Percentiles rank a stretch among this genome's conserved stretches.
These are phyloP conservation scores for Chaenogobius annularis DNA, from an alignment of 2,113 vertebrate genomes.

Conservation along the genomic window DNA sequence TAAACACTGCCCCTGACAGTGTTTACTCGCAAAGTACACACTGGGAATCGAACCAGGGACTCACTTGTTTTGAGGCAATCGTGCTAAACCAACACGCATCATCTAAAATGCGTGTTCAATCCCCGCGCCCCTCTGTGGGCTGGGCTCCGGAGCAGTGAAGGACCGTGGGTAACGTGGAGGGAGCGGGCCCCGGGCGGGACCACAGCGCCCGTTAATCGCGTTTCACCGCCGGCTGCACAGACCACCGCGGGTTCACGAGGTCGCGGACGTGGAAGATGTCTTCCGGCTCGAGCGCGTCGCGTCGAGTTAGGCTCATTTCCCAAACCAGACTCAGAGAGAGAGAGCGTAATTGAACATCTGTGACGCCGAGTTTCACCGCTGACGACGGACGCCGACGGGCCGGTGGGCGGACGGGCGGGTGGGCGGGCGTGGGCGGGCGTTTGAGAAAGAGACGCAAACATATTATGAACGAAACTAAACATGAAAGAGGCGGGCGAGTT, in stretches of 20 bases:
- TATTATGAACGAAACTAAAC: neutral
- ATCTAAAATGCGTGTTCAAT: slow-evolving; percentile 56
- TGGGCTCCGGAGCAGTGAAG: slow-evolving; percentile 13
- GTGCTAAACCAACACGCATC: too few relatives aligned
- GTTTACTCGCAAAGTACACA: too few relatives aligned
- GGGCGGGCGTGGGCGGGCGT: too few relatives aligned
- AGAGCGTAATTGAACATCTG: slow-evolving; percentile 19
- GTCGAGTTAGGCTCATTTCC: slow-evolving; percentile 12
- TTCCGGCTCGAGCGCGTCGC: slow-evolving; percentile 21
- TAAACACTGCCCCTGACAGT: too few relatives aligned
- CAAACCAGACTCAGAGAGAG: slow-evolving; percentile 21
- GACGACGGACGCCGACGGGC: too few relatives aligned
- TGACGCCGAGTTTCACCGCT: neutral
- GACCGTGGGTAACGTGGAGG: slow-evolving; percentile 57
- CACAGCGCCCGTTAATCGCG: slow-evolving; percentile 43
- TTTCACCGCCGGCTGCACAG: slow-evolving; percentile 25
- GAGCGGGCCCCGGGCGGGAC: too few relatives aligned
- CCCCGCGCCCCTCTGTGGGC: slow-evolving; percentile 48
- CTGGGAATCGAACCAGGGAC: too few relatives aligned
- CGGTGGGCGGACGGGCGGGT: too few relatives aligned
- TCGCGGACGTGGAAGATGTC: slow-evolving; percentile 24
- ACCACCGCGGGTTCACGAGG: slow-evolving; percentile 22
- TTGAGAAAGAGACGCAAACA: too few relatives aligned
- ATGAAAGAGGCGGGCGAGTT: neutral
- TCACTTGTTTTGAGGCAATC: too few relatives aligned